Conservation (phyloP, 2,797 vertebrate species). For the Rachycentron canadum region DNA sequence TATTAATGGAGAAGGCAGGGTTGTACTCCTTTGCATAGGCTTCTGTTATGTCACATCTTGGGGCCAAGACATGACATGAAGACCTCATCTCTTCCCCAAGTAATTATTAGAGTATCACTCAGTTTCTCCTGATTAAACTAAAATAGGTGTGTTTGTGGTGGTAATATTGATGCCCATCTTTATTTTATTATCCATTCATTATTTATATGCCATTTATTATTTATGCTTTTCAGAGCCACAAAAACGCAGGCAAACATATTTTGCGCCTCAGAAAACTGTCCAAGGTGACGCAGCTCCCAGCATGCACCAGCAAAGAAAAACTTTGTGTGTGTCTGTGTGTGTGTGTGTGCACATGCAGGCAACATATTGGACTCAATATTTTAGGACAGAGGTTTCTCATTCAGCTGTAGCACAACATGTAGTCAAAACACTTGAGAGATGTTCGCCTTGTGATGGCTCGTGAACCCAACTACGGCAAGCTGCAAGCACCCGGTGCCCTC, state of each 20-base stretch:
- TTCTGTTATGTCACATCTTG: too few relatives aligned
- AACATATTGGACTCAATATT: conserved; percentile 29
- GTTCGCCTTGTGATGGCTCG: conserved; percentile 31
- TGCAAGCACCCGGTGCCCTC: background rate
- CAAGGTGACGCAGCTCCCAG: background rate
- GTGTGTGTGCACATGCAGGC: background rate
- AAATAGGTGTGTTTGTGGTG: too few relatives aligned
- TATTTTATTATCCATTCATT: background rate
- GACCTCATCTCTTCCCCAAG: too few relatives aligned
- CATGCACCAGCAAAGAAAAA: background rate
- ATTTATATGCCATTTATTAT: background rate
- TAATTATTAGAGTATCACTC: background rate
- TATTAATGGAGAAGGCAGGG: background rate
- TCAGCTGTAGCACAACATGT: conserved; percentile 2
- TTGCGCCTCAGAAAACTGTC: background rate
- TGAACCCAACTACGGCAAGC: conserved; percentile 5
- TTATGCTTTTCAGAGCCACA: background rate
- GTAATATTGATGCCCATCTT: background rate
- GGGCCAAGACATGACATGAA: too few relatives aligned
- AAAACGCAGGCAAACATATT: background rate
- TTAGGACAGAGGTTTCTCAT: conserved; percentile 35
- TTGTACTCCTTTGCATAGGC: background rate
- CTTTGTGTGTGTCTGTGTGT: conserved; percentile 1
- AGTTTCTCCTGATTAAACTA: too few relatives aligned
- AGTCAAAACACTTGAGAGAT: conserved; percentile 24